Percentiles rank a stretch among this genome's conserved stretches.
These are phyloP conservation scores for Phaedon cochleariae DNA, from an alignment of 2,888 invertebrate species.

Conservation along the genomic window DNA sequence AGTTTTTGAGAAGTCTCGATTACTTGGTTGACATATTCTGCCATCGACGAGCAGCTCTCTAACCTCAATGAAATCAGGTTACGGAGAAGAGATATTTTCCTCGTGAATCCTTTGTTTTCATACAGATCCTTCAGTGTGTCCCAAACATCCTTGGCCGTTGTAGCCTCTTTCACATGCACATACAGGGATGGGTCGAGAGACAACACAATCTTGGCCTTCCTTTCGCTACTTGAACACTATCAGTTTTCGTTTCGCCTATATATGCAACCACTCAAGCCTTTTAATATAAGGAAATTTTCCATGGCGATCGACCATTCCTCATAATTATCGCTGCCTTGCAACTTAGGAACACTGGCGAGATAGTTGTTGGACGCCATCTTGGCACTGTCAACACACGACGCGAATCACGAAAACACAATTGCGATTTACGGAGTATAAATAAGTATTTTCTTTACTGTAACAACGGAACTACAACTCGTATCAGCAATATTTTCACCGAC, in stretches of 20 bases:
- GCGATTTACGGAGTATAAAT: too few relatives aligned
- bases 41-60: neutral
- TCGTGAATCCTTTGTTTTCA: conserved; percentile 19
- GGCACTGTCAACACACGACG: neutral
- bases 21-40: conserved; percentile 39
- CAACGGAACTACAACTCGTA: conserved; percentile 7
- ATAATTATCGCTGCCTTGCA: conserved; percentile 1
- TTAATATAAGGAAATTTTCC: conserved; percentile 11
- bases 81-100: conserved; percentile 35
- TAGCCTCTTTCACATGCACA: conserved; percentile 43
- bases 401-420: too few relatives aligned
- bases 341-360: conserved; percentile 10
- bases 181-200: conserved; percentile 39
- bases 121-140: conserved; percentile 5
- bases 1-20: conserved; percentile 49
- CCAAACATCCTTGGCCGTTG: conserved; percentile 41
- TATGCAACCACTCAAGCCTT: too few relatives aligned
- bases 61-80: neutral
- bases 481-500: neutral
- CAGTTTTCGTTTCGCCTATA: too few relatives aligned
- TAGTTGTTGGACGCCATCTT: conserved; percentile 11
- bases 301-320: conserved; percentile 8
- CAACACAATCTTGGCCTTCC: conserved; percentile 3
- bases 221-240: too few relatives aligned
- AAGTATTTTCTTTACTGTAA: conserved; percentile 1